Evolutionary conservation across 2,888 invertebrate species (phyloP), one percentile per base, ranked within the genome.

Genomic region (Rhogogaster chlorosoma): DNA sequence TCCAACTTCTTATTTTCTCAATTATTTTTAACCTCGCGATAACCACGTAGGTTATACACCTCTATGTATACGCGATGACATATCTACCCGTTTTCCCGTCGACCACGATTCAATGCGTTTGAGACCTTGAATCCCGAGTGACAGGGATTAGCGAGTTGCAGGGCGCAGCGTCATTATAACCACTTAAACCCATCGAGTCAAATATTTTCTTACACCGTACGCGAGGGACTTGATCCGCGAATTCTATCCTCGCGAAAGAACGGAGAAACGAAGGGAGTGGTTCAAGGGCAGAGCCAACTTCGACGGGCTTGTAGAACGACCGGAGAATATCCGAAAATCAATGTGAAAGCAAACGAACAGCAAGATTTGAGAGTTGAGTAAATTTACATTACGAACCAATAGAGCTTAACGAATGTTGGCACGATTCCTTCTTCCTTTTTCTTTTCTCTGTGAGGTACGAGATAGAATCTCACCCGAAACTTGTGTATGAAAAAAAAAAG

Each of bases 341-440:
- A 61, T 61, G 80, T 61, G 36, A 57, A 26, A 38, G 80, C 57
- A 80, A 80, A 80, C 80, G 22, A 61, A 42, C 38, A 26, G 32
- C 49, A 38, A 80, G 80, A 80, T 80, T 61, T 38, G 29, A 80
- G 80, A 80, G 80, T 80, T 61, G 80, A 38, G 80, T 80, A 57
- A 80, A 80, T 80, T 80, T 80, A 80, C 80, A 38, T 38, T 61
- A 26, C 57, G 77, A 53, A 18, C 53, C n/a, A 2, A n/a, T n/a
- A 77, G 22, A 26, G n/a, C 53, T 32, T 29, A 26, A 15, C 26
- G 38, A 36, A 38, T 49, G 32, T 49, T 77, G 49, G 77, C 53
- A n/a, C 49, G 32, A 61, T 61, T 36, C n/a, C 38, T 61, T 42
- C 4, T 38, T 36, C 6, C 5, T 80, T 61, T 22, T 38, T 18